Conservation (phyloP, 2,113 vertebrate genomes). For the Suncus etruscus region DNA sequence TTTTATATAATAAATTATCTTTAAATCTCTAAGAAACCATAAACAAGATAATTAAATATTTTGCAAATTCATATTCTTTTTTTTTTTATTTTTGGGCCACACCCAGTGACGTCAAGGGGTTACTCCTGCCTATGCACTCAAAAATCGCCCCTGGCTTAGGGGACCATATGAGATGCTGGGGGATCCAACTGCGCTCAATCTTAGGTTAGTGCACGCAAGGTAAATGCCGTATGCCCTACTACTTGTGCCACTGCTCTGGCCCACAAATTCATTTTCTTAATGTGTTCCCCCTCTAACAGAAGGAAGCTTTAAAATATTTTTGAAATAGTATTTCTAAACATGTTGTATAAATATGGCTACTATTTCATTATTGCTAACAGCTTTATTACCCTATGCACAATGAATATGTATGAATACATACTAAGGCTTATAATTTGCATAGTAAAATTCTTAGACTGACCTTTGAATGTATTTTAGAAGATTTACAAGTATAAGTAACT, state of each 20-base stretch:
- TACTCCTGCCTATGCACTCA: too few relatives aligned
- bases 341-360: constrained; percentile 22
- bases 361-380: constrained; percentile 8
- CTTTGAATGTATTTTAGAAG: neutral
- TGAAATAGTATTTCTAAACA: constrained; percentile 37
- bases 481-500: neutral
- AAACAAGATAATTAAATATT: neutral
- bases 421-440: constrained; percentile 1
- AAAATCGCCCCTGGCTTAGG: too few relatives aligned
- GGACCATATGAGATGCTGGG: too few relatives aligned
- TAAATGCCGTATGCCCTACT: too few relatives aligned
- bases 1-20: neutral
- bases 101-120: too few relatives aligned
- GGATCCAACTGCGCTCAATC: too few relatives aligned
- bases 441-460: neutral
- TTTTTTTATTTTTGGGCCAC: too few relatives aligned
- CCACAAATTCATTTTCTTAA: constrained; percentile 7
- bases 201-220: too few relatives aligned
- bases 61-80: constrained; percentile 33
- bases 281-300: constrained; percentile 19
- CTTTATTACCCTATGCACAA: neutral
- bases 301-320: neutral
- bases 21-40: constrained; percentile 24
- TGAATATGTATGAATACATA: neutral
- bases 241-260: too few relatives aligned